These are phyloP conservation scores for Diphyllodes magnificus DNA, from an alignment of 2,113 vertebrate species.

Conservation along the genomic window DNA sequence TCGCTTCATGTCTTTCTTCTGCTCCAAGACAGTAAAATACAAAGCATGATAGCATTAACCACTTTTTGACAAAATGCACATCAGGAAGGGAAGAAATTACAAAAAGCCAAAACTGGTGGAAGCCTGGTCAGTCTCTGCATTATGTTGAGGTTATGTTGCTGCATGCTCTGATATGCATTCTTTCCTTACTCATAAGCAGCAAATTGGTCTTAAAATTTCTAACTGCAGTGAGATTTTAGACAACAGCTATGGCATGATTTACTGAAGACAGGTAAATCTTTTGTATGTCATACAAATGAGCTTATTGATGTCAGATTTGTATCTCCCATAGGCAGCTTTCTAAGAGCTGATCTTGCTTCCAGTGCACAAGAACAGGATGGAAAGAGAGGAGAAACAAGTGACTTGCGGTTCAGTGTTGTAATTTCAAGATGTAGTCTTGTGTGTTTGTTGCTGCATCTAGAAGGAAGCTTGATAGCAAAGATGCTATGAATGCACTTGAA, in stretches of 20 bases:
- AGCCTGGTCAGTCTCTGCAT: background rate
- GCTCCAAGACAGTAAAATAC: background rate
- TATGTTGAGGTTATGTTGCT: background rate
- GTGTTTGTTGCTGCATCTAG: background rate
- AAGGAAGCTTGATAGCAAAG: background rate
- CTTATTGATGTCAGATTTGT: background rate
- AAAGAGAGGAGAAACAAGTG: background rate
- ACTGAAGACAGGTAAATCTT: background rate
- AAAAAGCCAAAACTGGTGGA: background rate
- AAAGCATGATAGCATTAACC: background rate
- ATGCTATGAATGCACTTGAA: background rate
- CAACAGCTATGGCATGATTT: background rate
- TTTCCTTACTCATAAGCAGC: background rate
- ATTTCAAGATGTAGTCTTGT: background rate
- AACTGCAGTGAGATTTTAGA: background rate
- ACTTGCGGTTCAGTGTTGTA: background rate
- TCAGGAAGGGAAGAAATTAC: background rate
- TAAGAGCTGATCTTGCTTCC: background rate
- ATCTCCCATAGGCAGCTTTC: background rate
- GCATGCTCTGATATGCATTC: background rate
- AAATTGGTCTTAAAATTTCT: background rate
- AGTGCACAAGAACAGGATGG: background rate
- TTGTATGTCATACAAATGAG: background rate
- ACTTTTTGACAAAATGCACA: background rate
- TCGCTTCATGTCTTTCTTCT: background rate